Evolutionary conservation across 2,888 invertebrate genomes (phyloP).

Genomic region (Phyllotreta cruciferae): DNA sequence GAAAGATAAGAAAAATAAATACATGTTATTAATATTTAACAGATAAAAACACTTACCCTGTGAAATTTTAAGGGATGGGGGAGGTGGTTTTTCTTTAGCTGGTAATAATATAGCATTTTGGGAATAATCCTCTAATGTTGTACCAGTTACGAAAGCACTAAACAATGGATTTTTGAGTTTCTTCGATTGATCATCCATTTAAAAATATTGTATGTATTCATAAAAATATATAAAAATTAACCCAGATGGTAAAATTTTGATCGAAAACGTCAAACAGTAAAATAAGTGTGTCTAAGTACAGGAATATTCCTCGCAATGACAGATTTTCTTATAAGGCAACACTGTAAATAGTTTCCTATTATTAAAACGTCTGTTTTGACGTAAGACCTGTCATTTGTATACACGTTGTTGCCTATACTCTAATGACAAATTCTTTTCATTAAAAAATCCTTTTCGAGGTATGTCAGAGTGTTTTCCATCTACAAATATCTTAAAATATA

Average conservation of each 20-base stretch:
- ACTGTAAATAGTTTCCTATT: no score
- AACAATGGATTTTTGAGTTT: slow-evolving; percentile 73
- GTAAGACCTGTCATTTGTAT: no score
- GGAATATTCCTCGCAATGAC: no score
- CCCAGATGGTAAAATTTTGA: slow-evolving; percentile 17
- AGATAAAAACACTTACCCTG: slow-evolving; percentile 38
- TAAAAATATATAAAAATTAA: slow-evolving; percentile 3
- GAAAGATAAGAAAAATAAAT: not conserved
- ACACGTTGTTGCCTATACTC: slow-evolving; percentile 19
- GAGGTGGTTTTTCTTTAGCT: slow-evolving; percentile 61
- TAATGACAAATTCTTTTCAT: slow-evolving; percentile 14
- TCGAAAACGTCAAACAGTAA: not conserved
- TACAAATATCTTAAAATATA: slow-evolving; percentile 17
- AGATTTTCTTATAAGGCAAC: no score
- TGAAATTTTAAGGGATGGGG: slow-evolving; percentile 48
- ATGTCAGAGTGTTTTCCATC: slow-evolving; percentile 2
- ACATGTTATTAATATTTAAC: not conserved
- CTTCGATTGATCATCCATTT: slow-evolving; percentile 50
- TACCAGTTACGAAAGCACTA: slow-evolving; percentile 75
- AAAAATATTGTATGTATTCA: slow-evolving; percentile 16
- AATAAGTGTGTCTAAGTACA: no score
- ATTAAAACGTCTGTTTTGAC: no score
- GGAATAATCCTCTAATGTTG: slow-evolving; percentile 75
- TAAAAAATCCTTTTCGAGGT: slow-evolving; percentile 20
- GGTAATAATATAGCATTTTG: slow-evolving; percentile 76